Evolutionary conservation across 2,888 invertebrate species (phyloP).

Genomic region (Altica lythri): DNA sequence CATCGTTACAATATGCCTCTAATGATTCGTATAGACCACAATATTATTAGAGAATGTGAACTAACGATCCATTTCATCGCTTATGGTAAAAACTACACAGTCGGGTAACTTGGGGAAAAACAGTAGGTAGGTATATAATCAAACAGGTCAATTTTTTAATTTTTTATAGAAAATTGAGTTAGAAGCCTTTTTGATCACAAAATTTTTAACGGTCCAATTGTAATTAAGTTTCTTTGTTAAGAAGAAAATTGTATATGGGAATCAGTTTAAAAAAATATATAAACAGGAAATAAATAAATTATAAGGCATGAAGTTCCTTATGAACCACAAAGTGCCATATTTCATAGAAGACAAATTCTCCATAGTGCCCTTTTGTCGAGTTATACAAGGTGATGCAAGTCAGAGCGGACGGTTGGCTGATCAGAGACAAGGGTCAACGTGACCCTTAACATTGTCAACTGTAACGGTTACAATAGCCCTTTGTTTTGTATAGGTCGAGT

Average conservation of each 20-base stretch:
- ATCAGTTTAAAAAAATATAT: no score
- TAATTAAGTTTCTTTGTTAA: no score
- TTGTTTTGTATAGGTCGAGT: constrained; percentile 53
- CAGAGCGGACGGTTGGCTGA: constrained; percentile 42
- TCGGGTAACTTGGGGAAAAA: no score
- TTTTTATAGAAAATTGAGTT: no score
- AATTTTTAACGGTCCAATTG: no score
- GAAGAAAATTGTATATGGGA: no score
- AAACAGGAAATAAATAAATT: no score
- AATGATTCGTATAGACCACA: constrained; percentile 55
- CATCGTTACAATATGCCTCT: constrained; percentile 49
- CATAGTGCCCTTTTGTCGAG: constrained; percentile 15
- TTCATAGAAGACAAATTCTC: constrained; percentile 19
- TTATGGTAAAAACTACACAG: constrained; percentile 44
- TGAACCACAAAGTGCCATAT: constrained; percentile 3
- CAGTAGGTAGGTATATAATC: no score
- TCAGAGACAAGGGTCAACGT: constrained; percentile 49
- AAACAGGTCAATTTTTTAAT: no score
- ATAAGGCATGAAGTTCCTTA: no score
- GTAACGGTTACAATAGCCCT: constrained; percentile 53
- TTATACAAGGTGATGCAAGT: constrained; percentile 34
- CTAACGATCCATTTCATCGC: constrained; percentile 57
- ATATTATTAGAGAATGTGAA: constrained; percentile 54
- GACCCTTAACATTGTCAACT: constrained; percentile 52
- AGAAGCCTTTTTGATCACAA: no score